Evolutionary conservation across 2,113 vertebrate genomes (phyloP).

Genomic region (Henicopernis longicauda): DNA sequence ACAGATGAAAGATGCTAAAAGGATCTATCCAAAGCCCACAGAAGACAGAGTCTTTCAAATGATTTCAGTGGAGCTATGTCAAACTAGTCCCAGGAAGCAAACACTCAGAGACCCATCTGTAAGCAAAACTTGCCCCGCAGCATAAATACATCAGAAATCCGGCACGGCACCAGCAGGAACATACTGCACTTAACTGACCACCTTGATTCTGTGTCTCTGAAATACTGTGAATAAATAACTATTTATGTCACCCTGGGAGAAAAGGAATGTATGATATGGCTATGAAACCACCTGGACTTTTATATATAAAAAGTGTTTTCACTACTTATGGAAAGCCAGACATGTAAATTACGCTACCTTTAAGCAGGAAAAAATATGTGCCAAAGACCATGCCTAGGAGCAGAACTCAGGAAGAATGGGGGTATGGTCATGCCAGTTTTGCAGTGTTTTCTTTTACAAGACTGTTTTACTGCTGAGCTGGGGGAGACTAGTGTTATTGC

Average conservation of each 20-base stretch:
- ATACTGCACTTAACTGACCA: conserved; percentile 21
- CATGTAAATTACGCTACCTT: conserved; percentile 53
- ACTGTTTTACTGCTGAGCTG: conserved; percentile 48
- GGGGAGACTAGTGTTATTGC: conserved; percentile 38
- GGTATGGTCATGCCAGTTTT: conserved; percentile 48
- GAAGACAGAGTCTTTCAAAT: not conserved
- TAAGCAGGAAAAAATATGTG: conserved; percentile 30
- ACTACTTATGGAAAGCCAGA: conserved; percentile 56
- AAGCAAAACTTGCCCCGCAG: not conserved
- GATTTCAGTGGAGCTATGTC: not conserved
- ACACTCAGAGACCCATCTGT: not conserved
- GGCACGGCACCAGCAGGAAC: not conserved
- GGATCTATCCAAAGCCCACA: not conserved
- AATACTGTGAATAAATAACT: conserved; percentile 48
- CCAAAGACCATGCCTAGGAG: conserved; percentile 54
- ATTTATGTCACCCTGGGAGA: conserved; percentile 47
- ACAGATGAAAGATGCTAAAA: not conserved
- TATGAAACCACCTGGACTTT: conserved; percentile 54
- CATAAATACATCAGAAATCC: not conserved
- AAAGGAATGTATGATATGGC: conserved; percentile 60
- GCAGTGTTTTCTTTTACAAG: conserved; percentile 57
- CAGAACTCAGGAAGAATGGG: conserved; percentile 29
- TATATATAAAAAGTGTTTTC: conserved; percentile 59
- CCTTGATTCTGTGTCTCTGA: conserved; percentile 15
- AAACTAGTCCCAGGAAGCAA: not conserved